Evolutionary conservation across 2,888 invertebrate species (phyloP), one percentile per base, ranked within the genome.

Genomic region (Digitonthophagus gazella): DNA sequence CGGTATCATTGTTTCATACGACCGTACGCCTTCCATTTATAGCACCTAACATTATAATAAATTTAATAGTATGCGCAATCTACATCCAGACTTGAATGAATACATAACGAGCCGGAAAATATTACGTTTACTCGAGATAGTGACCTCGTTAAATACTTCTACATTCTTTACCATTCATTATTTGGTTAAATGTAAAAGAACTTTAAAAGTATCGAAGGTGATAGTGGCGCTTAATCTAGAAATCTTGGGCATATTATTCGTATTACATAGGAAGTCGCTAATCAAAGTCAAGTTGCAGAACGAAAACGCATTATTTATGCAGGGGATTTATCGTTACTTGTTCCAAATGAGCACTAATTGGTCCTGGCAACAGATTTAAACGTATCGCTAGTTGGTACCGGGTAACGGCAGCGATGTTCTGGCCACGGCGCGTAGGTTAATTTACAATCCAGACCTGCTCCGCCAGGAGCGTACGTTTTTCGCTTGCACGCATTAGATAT

Each of bases 331-430:
- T 61, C 4, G 61, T 14, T n/a, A 6, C 61, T 61, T 19, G 18
- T 18, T 18, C 61, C 61, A 61, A 61, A 61, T 61, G 61, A 61
- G 61, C 61, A 18, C 61, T 61, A 61, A 61, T 61, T 61, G 61
- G 61, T 61, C 20, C 61, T 18, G 20, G 61, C 61, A 61, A 18
- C 61, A 18, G 61, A 61, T 61, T 61, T 61, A 61, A 61, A 61
- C 61, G 61, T 19, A 61, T 61, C 28, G 28, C 11, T 5, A 11
- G 28, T 44, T n/a, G n/a, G n/a, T n/a, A n/a, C n/a, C n/a, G n/a
- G n/a, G 28, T 44, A n/a, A 44, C 28, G 3, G 28, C 28, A 11
- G 28, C 28, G 11, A 44, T 44, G 28, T 44, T 44, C 28, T 44
- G 28, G 28, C 28, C 28, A 44, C 28, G 28, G 28, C 28, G 28